Conservation (phyloP, 2,888 invertebrate species). For the Oligia strigilis region DNA sequence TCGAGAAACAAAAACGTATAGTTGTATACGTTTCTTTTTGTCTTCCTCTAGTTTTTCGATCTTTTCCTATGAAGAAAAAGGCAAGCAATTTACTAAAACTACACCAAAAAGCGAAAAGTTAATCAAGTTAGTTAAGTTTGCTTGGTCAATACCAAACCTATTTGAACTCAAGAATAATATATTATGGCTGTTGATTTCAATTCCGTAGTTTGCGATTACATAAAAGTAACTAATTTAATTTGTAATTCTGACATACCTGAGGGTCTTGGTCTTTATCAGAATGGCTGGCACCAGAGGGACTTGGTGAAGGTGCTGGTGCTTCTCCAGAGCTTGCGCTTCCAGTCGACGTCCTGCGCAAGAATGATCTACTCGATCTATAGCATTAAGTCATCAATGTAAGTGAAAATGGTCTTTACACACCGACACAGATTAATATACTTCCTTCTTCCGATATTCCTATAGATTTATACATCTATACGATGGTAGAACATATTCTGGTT, state of each 20-base stretch:
- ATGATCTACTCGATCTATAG: constrained; percentile 89
- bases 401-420: constrained; percentile 81
- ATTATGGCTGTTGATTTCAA: constrained; percentile 16
- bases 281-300: constrained; percentile 97
- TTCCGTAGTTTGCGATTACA: neutral
- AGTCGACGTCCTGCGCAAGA: constrained; percentile 89
- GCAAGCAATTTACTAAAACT: constrained; percentile 30
- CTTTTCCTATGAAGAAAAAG: constrained; percentile 92
- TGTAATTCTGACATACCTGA: constrained; percentile 88
- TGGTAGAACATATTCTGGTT: neutral
- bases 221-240: neutral
- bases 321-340: constrained; percentile 88
- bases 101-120: neutral
- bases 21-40: constrained; percentile 97
- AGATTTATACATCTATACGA: neutral
- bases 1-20: constrained; percentile 99
- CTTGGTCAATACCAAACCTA: constrained; percentile 15
- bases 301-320: constrained; percentile 91
- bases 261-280: constrained; percentile 97
- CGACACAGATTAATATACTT: constrained; percentile 63
- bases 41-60: constrained; percentile 99
- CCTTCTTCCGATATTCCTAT: constrained; percentile 12
- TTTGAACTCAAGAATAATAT: constrained; percentile 29
- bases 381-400: constrained; percentile 84
- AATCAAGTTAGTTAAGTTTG: no score